These are phyloP conservation scores for Eulemur coronatus DNA, from an alignment of 2,797 vertebrate species.

Conservation along the genomic window DNA sequence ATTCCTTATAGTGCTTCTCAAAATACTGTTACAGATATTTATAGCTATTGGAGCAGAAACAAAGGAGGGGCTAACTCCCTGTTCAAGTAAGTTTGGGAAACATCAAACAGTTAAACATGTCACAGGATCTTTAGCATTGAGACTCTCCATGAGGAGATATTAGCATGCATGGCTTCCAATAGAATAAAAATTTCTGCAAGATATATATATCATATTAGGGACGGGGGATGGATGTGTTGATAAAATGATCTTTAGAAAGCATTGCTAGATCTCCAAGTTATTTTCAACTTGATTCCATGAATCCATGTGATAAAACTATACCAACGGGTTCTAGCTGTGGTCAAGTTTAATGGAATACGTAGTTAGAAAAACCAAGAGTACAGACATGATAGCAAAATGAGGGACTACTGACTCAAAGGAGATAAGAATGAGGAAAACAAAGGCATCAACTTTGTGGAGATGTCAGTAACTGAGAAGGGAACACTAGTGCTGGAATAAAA, in stretches of 20 bases:
- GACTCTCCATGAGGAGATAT: background rate
- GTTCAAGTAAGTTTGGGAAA: background rate
- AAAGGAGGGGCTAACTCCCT: background rate
- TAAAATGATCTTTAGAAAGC: background rate
- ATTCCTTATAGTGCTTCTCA: background rate
- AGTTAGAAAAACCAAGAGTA: background rate
- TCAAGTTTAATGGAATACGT: background rate
- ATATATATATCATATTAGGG: background rate
- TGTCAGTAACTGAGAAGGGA: background rate
- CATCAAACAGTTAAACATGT: background rate
- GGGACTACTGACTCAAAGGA: background rate
- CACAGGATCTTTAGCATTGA: background rate
- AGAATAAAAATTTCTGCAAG: background rate
- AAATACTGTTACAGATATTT: background rate
- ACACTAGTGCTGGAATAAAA: background rate
- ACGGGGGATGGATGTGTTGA: rapidly evolving
- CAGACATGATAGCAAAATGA: background rate
- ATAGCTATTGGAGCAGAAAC: background rate
- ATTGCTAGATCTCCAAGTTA: background rate
- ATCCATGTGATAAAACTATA: background rate
- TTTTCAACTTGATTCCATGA: background rate
- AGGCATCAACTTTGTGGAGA: background rate
- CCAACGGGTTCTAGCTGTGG: background rate
- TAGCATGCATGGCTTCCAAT: background rate
- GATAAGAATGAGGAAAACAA: background rate